Base-by-base conservation (phyloP, 2,113 vertebrate species). In the Nothoprocta perdicaria region DNA sequence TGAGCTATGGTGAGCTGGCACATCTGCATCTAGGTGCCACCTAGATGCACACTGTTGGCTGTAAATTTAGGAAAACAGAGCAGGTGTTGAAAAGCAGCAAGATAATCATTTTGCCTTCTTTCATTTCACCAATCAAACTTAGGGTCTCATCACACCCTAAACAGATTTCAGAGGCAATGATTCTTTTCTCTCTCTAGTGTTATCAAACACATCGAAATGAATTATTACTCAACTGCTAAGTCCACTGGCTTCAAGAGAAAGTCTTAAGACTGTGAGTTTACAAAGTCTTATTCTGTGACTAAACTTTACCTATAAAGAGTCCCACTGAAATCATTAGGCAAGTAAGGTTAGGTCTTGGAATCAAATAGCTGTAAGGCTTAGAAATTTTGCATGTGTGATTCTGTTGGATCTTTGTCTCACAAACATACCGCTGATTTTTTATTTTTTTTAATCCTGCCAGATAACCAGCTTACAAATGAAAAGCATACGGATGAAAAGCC, bases 401-500 rank as follows among this genome's bases (percentile, higher is more conserved):
- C 80, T 88, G 81, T 92, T 75, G 83, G 89, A 95, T 89, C 74
- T 83, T n/a, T 66, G 76, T 45, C 91, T 65, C 8, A 7, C 50
- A 93, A 88, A 38, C 66, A 83, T 88, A 73, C 26, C 45, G 80
- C 22, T 79, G 80, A 80, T 82, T 48, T 29, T 38, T 50, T 41
- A 55, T 24, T 24, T 24, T 22, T 2, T 65, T 55, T 88, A 95
- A 95, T 92, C 89, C 89, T 85, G 96, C 90, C 96, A 98, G 98
- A 97, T 95, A 97, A 38, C n/a, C 97, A 97, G 60, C 91, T 97
- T 95, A 96, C 97, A 94, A 97, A 92, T 72, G 97, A 96, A 97
- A 98, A 96, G 80, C 96, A 94, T 72, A 75, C 96, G 86, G 97
- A 98, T 45, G 97, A 98, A 95, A 98, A 97, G 95, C 86, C 96